These are phyloP conservation scores for Apamea sordens DNA, from an alignment of 2,888 invertebrate genomes.

Conservation along the genomic window DNA sequence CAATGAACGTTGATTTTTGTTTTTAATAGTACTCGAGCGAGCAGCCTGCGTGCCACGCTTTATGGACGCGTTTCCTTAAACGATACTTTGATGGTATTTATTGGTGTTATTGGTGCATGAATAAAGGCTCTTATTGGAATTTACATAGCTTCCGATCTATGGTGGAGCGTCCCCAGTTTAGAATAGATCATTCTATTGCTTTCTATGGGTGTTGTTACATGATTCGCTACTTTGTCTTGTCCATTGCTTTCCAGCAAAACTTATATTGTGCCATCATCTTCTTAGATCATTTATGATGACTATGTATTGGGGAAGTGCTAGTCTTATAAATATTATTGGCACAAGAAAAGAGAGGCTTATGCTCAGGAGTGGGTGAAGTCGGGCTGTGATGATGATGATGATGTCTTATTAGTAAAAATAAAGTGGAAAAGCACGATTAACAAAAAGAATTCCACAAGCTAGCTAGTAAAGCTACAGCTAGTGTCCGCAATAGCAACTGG, in stretches of 20 bases:
- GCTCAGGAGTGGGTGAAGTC: too few species aligned
- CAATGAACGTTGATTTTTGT: slow-evolving; percentile 63
- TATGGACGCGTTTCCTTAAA: slow-evolving; percentile 45
- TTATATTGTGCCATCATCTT: not conserved
- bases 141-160: slow-evolving; percentile 17
- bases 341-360: too few species aligned
- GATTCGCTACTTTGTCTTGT: not conserved
- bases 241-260: not conserved
- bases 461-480: not conserved
- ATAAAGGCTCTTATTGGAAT: slow-evolving; percentile 25
- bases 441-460: not conserved
- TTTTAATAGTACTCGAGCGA: slow-evolving; percentile 37
- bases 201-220: not conserved
- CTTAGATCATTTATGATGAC: not conserved
- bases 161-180: not conserved
- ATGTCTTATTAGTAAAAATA: not conserved
- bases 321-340: too few species aligned
- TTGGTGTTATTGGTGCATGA: slow-evolving; percentile 42
- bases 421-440: not conserved
- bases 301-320: not conserved
- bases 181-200: slow-evolving; percentile 15
- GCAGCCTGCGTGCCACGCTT: slow-evolving; percentile 27
- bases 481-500: not conserved
- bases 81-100: slow-evolving; percentile 42
- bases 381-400: too few species aligned